Base-by-base conservation (phyloP, 2,113 vertebrate species). In the Toxotes chatareus region DNA sequence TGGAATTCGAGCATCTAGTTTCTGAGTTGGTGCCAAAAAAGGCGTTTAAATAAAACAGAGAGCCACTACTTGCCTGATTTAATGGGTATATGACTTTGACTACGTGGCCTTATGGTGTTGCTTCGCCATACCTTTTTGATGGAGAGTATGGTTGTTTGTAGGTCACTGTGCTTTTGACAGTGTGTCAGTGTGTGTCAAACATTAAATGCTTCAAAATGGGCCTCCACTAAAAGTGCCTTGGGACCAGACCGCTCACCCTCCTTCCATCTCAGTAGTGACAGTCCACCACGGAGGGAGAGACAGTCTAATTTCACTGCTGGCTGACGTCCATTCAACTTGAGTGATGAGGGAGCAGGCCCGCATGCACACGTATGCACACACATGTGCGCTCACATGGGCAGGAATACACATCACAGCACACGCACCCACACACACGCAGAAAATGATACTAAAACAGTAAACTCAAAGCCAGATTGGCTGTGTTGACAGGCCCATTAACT, bases 261-360 rank as follows among this genome's bases (percentile, higher is more conserved):
- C 91, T 82, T 80, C 88, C 67, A 80, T 84, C 86, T 89, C 90
- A 0, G 2, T 44, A 66, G 75, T 94, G 93, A 92, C 92, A 91
- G 93, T 86, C 84, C 90, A 91, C 87, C 80, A 82, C 34, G 80
- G 79, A 85, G 80, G 83, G 88, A 86, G 89, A 90, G 92, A 90
- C 91, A 91, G 91, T 76, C 87, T 92, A 92, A 95, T 94, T 96
- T 95, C 93, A 94, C 92, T 89, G 90, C 85, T 88, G 91, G 89
- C 90, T 91, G 88, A 82, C 85, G 78, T 89, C 92, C 84, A 88
- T 91, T 95, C 90, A 86, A 82, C 85, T 83, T 93, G 91, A 94
- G 86, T 89, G 89, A 93, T 92, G 91, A 91, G 78, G 82, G 86
- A 92, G 92, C 80, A 65, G 87, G 73, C 70, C 88, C 73, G 77